Percentiles rank a stretch among this genome's conserved stretches.
Evolutionary conservation across 2,113 vertebrate species (phyloP).

Genomic region (Pseudonaja textilis): DNA sequence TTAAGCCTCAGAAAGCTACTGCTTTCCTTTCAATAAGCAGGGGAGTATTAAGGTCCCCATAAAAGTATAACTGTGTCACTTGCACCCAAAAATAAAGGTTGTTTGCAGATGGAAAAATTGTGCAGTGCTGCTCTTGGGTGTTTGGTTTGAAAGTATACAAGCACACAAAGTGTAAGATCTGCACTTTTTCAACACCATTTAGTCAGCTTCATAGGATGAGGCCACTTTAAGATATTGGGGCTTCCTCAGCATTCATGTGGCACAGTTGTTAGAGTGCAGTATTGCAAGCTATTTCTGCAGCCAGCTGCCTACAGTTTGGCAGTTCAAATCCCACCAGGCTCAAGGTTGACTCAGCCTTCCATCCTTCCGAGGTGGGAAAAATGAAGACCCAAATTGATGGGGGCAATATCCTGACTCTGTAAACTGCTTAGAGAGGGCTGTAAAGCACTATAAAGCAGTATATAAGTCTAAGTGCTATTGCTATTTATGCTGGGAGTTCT

Average conservation of each 20-base stretch:
- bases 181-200: neutral
- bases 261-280: too few relatives aligned
- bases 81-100: conserved; percentile 43
- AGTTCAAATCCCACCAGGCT: too few relatives aligned
- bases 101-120: conserved; percentile 48
- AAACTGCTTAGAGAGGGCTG: too few relatives aligned
- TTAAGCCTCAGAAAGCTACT: conserved; percentile 17
- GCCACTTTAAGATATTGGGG: neutral
- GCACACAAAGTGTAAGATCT: neutral
- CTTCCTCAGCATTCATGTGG: neutral
- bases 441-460: too few relatives aligned
- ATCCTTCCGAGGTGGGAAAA: too few relatives aligned
- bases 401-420: too few relatives aligned
- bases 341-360: too few relatives aligned
- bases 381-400: too few relatives aligned
- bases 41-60: neutral
- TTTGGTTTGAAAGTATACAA: conserved; percentile 14
- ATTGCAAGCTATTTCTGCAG: too few relatives aligned
- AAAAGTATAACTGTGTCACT: conserved; percentile 47
- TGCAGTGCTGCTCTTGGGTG: conserved; percentile 43
- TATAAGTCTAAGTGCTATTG: too few relatives aligned
- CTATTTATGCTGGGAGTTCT: neutral
- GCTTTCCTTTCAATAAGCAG: conserved; percentile 46
- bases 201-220: conserved; percentile 6
- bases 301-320: too few relatives aligned